Base-by-base conservation (phyloP, 2,888 invertebrate genomes). In the Opisthograptis luteolata region DNA sequence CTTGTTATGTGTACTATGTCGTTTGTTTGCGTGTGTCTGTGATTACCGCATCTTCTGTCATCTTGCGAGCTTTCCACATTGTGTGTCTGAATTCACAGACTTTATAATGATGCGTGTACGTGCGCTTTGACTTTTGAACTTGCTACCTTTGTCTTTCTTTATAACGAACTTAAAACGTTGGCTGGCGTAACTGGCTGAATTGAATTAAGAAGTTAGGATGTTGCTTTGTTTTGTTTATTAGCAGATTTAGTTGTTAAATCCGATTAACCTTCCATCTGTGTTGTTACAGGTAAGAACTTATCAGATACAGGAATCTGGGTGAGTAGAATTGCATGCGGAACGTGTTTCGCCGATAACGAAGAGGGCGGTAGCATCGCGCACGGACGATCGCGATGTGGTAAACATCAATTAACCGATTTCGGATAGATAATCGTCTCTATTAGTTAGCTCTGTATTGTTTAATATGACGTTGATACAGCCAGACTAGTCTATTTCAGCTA, bases 371-470 rank as follows among this genome's bases (percentile, higher is more conserved):
- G 44, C 48, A 51, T 44, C 50, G 45, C 56, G 60, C 54, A 60
- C 68, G 66, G 68, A 65, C 65, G 67, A 41, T 43, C 68, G 70
- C 70, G 69, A 51, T 87, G 84, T 77, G 70, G 85, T 81, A 82
- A 87, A 86, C 84, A 78, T 76, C 87, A 89, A 88, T 90, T 90
- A 89, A 76, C 73, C 76, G 89, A 87, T 88, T 83, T 76, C 64
- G 77, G 72, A 79, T 76, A 83, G 86, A 88, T 89, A 86, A 87
- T 85, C 79, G 75, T 73, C 70, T 74, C 79, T 82, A 87, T 86
- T 82, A 85, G 84, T 86, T 82, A 84, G 84, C 82, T 84, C 77
- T 80, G 82, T 87, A 87, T 88, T 88, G 88, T 89, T 88, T 84
- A 86, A 86, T 87, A 88, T 82, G n/a, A n/a, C n/a, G n/a, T n/a